Evolutionary conservation across 1,140 invertebrate genomes (phyloP), one percentile per base, ranked within the genome.

Genomic region (Armadillidium nasatum): DNA sequence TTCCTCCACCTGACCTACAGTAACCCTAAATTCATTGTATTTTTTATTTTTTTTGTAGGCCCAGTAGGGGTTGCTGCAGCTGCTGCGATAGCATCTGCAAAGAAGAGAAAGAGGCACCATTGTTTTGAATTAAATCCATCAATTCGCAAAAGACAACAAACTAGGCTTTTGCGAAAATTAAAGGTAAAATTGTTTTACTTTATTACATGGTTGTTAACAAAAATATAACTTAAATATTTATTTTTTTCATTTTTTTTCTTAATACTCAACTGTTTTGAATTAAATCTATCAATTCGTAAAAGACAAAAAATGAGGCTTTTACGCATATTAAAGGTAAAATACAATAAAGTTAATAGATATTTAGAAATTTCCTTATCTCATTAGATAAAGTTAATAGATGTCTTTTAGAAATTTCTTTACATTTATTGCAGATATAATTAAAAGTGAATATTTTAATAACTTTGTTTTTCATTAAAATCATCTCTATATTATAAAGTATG

Each of bases 81-180:
- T 6, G 96, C 96, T 43, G 96, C 96, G 15, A 98, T 98, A 81
- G 94, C 95, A 9, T 96, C 95, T 15, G 94, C 94, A 0, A 97
- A 97, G 84, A 98, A 97, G 83, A 88, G 95, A 79, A 97, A 97
- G 87, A 87, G 95, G 82, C 94, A 94, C 45, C 95, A 98, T 86
- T 94, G 94, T 82, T 98, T 98, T 86, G 96, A 98, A 87, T 98
- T 96, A 72, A 98, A 98, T 89, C 96, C 96, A 7, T 97, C 95
- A 60, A 95, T 97, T 73, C 87, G 96, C 79, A 97, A 98, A 86
- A 87, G 96, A 76, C 96, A 98, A 86, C 95, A 98, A 86, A 98
- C 97, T 83, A 89, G 96, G 82, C 86, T 98, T 78, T 86, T 97
- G 68, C 88, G 93, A 80, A 95, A 95, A 87, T 87, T 95, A 76